These are phyloP conservation scores for Drosophila lacicola DNA, from an alignment of 2,888 invertebrate species.

Conservation along the genomic window DNA sequence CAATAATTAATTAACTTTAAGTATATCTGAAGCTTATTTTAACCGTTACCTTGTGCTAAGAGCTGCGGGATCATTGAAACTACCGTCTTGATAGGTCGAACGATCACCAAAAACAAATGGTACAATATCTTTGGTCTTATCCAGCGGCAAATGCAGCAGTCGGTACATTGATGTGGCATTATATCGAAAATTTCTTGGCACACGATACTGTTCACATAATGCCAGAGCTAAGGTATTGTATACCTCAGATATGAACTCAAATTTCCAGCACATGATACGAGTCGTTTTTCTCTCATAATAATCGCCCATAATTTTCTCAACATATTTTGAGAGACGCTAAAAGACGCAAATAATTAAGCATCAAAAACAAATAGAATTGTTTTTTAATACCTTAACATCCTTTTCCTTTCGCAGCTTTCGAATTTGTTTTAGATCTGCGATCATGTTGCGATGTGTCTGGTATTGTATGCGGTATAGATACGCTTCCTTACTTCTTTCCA, in stretches of 20 bases:
- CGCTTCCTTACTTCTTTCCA: constrained; percentile 60
- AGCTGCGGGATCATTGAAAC: constrained; percentile 44
- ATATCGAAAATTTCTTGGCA: constrained; percentile 14
- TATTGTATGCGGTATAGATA: constrained; percentile 79
- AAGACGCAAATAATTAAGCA: not conserved
- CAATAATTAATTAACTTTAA: not conserved
- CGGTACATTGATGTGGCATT: constrained; percentile 32
- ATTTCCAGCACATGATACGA: constrained; percentile 83
- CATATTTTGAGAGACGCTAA: constrained; percentile 47
- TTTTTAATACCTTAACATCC: constrained; percentile 57
- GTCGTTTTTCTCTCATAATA: constrained; percentile 81
- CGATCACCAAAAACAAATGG: constrained; percentile 81
- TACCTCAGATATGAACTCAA: constrained; percentile 82
- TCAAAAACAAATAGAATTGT: not conserved
- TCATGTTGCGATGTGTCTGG: constrained; percentile 81
- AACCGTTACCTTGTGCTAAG: constrained; percentile 32
- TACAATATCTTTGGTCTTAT: constrained; percentile 65
- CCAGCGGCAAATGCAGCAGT: constrained; percentile 62
- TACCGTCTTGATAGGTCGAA: constrained; percentile 79
- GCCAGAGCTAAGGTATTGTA: constrained; percentile 82
- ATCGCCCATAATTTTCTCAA: constrained; percentile 81
- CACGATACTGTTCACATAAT: constrained; percentile 65
- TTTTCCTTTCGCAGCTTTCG: constrained; percentile 60
- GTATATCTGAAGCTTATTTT: not conserved
- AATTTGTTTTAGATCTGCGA: constrained; percentile 70